These are phyloP conservation scores for Petaurus breviceps DNA, from an alignment of 2,113 vertebrate genomes.

Conservation along the genomic window DNA sequence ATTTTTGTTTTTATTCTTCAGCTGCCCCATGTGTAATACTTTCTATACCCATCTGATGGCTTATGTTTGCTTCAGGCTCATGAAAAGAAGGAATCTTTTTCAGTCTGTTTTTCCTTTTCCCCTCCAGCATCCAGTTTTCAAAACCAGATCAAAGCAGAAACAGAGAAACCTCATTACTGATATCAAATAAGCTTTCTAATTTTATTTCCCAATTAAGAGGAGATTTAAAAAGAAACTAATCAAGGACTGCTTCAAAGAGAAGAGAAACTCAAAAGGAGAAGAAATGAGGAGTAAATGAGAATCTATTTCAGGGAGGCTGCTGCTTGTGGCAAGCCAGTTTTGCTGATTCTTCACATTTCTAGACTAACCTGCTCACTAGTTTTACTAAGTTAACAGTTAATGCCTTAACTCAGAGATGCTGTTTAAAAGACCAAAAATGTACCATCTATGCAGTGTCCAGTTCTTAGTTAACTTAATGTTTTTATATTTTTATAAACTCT, in stretches of 20 bases:
- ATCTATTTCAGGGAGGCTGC: slow-evolving; percentile 71
- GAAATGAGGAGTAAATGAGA: slow-evolving; percentile 70
- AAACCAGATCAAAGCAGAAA: slow-evolving; percentile 77
- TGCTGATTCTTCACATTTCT: slow-evolving; percentile 73
- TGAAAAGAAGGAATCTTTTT: slow-evolving; percentile 68
- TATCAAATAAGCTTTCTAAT: slow-evolving; percentile 70
- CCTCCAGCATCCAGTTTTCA: slow-evolving; percentile 79
- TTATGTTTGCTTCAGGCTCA: slow-evolving; percentile 54
- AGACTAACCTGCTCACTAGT: slow-evolving; percentile 27
- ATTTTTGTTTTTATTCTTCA: slow-evolving; percentile 60
- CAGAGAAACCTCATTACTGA: slow-evolving; percentile 69
- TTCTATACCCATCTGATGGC: slow-evolving; percentile 51
- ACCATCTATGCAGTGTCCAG: not conserved
- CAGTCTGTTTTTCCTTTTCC: slow-evolving; percentile 65
- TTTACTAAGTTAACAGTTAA: slow-evolving; percentile 55
- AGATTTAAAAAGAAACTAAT: slow-evolving; percentile 75
- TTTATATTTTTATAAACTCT: slow-evolving; percentile 5
- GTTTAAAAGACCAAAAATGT: not conserved
- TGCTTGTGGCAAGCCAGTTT: slow-evolving; percentile 51
- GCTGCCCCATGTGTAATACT: slow-evolving; percentile 60
- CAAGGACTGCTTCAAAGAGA: slow-evolving; percentile 76
- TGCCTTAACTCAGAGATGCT: not conserved
- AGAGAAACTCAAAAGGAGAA: slow-evolving; percentile 63
- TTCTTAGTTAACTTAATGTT: slow-evolving; percentile 4
- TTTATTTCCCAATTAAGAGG: slow-evolving; percentile 63